Conservation (phyloP, 2,888 invertebrate genomes). For the Lymantria dispar region DNA sequence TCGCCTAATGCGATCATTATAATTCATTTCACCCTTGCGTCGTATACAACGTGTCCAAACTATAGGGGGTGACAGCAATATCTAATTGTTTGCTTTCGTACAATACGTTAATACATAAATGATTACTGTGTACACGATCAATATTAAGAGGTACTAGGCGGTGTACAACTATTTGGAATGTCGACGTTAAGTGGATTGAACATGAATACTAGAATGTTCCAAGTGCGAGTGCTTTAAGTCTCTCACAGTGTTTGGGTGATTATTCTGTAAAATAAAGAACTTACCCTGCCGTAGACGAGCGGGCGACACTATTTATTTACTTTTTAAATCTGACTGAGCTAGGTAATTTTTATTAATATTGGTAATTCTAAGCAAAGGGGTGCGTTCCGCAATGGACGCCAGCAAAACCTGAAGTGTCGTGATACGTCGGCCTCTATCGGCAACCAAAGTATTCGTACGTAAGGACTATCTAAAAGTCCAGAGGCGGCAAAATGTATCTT, state of each 20-base stretch:
- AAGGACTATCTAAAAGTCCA: slow-evolving; percentile 48
- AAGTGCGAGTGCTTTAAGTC: slow-evolving; percentile 49
- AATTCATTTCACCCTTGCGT: slow-evolving; percentile 13
- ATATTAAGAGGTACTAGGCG: slow-evolving; percentile 43
- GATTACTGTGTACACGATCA: slow-evolving; percentile 52
- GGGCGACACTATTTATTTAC: slow-evolving; percentile 34
- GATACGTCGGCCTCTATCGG: slow-evolving; percentile 69
- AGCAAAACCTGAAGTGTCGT: slow-evolving; percentile 72
- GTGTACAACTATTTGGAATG: slow-evolving; percentile 43
- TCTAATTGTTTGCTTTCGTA: slow-evolving; percentile 13
- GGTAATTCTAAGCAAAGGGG: slow-evolving; percentile 33
- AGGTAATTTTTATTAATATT: slow-evolving; percentile 19
- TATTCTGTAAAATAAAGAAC: slow-evolving; percentile 29
- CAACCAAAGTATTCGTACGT: slow-evolving; percentile 55
- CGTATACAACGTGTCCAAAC: slow-evolving; percentile 7
- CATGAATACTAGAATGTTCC: slow-evolving; percentile 55
- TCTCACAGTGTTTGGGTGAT: slow-evolving; percentile 42
- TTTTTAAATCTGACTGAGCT: slow-evolving; percentile 22
- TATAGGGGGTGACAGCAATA: slow-evolving; percentile 15
- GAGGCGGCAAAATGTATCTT: slow-evolving; percentile 41
- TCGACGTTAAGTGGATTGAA: slow-evolving; percentile 48
- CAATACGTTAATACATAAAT: slow-evolving; percentile 26
- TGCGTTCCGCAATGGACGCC: slow-evolving; percentile 66
- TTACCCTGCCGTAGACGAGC: slow-evolving; percentile 42
- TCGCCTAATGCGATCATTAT: slow-evolving; percentile 15